Percentiles rank a stretch among this genome's conserved stretches.
Evolutionary conservation across 2,888 invertebrate genomes (phyloP).

Genomic region (Ceriagrion tenellum): DNA sequence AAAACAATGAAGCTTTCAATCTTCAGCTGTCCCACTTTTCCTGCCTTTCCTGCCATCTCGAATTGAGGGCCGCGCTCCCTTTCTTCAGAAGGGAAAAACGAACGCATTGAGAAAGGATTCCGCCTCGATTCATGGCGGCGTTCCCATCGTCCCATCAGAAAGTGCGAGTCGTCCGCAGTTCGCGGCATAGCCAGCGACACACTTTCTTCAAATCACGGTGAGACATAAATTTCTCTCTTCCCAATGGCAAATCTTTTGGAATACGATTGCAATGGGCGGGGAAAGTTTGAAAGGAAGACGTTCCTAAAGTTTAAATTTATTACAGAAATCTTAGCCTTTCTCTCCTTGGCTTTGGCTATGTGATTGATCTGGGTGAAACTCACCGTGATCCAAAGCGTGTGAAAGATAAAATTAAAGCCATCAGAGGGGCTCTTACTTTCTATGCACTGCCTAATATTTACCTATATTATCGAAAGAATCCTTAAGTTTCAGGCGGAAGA

Average conservation of each 20-base stretch:
- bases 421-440: too few species aligned
- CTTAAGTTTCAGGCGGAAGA: too few species aligned
- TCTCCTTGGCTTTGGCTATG: too few species aligned
- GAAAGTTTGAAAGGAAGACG: background rate
- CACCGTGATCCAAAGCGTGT: too few species aligned
- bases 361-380: too few species aligned
- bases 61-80: background rate
- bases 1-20: background rate
- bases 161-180: background rate
- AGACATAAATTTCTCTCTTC: background rate
- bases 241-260: background rate
- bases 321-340: too few species aligned
- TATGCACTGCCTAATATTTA: too few species aligned
- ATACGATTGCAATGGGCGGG: background rate
- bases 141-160: background rate
- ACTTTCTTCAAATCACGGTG: background rate
- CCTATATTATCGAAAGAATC: too few species aligned
- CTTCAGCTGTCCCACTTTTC: background rate
- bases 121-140: background rate
- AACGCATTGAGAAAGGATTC: background rate
- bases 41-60: background rate
- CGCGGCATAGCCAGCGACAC: background rate
- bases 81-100: background rate
- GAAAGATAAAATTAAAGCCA: too few species aligned
- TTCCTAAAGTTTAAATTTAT: background rate